Percentiles rank a stretch among this genome's conserved stretches.
Evolutionary conservation across 2,888 invertebrate genomes (phyloP).

Genomic region (Drosophila lutescens): DNA sequence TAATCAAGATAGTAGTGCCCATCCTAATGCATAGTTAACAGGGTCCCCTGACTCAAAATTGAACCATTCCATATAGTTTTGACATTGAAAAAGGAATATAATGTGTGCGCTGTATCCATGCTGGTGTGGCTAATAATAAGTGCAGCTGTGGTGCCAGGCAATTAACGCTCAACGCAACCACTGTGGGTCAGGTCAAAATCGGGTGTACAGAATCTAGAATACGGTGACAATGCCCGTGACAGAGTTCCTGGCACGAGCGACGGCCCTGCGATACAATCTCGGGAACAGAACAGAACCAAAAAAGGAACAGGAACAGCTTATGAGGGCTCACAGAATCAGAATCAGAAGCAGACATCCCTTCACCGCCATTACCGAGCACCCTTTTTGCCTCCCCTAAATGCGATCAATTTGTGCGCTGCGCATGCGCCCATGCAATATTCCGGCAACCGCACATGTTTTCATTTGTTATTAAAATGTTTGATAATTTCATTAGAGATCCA

Average conservation of each 20-base stretch:
- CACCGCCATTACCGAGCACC: slow-evolving; percentile 7
- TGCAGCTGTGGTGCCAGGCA: slow-evolving; percentile 40
- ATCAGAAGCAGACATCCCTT: slow-evolving; percentile 32
- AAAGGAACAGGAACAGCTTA: slow-evolving; percentile 43
- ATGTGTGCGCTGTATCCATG: slow-evolving; percentile 23
- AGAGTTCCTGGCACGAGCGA: slow-evolving; percentile 66
- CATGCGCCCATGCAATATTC: slow-evolving; percentile 67
- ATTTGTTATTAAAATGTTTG: slow-evolving; percentile 83
- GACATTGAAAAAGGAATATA: slow-evolving; percentile 4
- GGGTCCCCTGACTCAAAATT: not conserved
- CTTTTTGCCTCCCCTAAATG: slow-evolving; percentile 30
- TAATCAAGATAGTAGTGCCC: not conserved
- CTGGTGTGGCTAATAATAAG: slow-evolving; percentile 54
- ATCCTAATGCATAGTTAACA: not conserved
- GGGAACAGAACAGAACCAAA: slow-evolving; percentile 7
- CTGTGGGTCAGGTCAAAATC: slow-evolving; percentile 21
- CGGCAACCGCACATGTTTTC: slow-evolving; percentile 82
- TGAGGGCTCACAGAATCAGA: slow-evolving; percentile 56
- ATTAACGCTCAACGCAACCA: slow-evolving; percentile 39
- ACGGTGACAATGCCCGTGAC: slow-evolving; percentile 63
- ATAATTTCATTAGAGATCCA: slow-evolving; percentile 80
- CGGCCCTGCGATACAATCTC: slow-evolving; percentile 55
- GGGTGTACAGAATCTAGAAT: not conserved
- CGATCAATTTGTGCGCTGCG: slow-evolving; percentile 41
- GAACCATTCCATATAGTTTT: slow-evolving; percentile 8